These are phyloP conservation scores for Xenopus petersii DNA, from an alignment of 2,797 vertebrate species.

Conservation along the genomic window DNA sequence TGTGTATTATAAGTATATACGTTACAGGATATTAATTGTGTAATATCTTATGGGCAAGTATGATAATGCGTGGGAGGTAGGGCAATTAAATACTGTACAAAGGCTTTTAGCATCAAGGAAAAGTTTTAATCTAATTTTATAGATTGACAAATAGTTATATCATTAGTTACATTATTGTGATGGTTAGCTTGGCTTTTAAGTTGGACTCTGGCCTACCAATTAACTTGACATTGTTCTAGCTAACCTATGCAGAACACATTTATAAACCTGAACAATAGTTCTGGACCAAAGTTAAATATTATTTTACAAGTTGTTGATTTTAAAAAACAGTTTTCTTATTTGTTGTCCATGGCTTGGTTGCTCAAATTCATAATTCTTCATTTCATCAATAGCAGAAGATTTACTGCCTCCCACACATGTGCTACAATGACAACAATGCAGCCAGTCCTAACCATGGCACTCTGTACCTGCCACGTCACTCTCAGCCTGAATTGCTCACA, in stretches of 20 bases:
- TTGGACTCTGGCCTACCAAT: slow-evolving; percentile 65
- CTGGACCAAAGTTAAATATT: slow-evolving; percentile 55
- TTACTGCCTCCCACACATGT: slow-evolving; percentile 35
- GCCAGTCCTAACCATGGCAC: neutral
- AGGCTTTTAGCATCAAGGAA: too few species aligned
- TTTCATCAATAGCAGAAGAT: slow-evolving; percentile 1
- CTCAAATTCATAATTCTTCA: slow-evolving; percentile 17
- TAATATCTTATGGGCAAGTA: too few species aligned
- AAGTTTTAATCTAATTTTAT: neutral
- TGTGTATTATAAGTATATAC: too few species aligned
- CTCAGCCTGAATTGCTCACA: neutral
- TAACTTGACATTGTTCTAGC: slow-evolving; percentile 67
- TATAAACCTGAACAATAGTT: slow-evolving; percentile 63
- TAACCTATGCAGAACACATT: slow-evolving; percentile 68
- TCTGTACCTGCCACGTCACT: neutral
- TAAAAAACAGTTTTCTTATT: slow-evolving; percentile 58
- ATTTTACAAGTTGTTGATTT: slow-evolving; percentile 55
- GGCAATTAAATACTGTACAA: too few species aligned
- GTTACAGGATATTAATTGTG: too few species aligned
- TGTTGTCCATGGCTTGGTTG: slow-evolving; percentile 22
- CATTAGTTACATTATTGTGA: slow-evolving; percentile 50
- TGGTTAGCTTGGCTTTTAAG: slow-evolving; percentile 63
- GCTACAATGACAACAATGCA: slow-evolving; percentile 13
- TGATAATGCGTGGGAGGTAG: too few species aligned
- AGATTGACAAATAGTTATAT: neutral